Conservation (phyloP, 1,140 invertebrate species). For the Drosophila tani region DNA sequence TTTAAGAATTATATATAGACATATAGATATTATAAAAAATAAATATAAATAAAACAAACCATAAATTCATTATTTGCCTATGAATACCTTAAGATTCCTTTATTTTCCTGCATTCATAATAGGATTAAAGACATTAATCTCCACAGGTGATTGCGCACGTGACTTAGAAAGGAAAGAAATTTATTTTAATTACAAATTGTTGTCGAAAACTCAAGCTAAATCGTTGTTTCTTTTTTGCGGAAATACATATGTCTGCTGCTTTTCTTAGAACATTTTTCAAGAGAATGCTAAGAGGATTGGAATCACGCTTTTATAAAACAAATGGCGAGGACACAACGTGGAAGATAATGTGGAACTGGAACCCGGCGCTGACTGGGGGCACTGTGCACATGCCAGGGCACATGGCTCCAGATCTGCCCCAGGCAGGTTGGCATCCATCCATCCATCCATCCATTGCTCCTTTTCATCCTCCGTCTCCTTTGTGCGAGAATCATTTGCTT, state of each 20-base stretch:
- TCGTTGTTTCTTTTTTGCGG: neutral
- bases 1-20: neutral
- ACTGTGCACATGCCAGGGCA: constrained; percentile 36
- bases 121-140: neutral
- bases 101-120: neutral
- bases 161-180: neutral
- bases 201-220: neutral
- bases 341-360: neutral
- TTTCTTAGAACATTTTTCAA: neutral
- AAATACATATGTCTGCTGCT: constrained; percentile 6
- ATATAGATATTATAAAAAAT: neutral
- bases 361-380: constrained; percentile 5
- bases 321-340: constrained; percentile 21
- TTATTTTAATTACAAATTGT: constrained; percentile 8
- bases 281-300: constrained; percentile 32
- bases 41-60: neutral
- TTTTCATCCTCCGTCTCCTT: constrained; percentile 22
- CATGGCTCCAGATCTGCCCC: constrained; percentile 26
- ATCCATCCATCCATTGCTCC: constrained; percentile 14
- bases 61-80: neutral
- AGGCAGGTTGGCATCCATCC: constrained; percentile 21
- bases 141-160: neutral
- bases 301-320: constrained; percentile 31
- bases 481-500: constrained; percentile 11
- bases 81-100: neutral